Percentiles rank a stretch among this genome's conserved stretches.
These are phyloP conservation scores for Brenthis daphne DNA, from an alignment of 2,888 invertebrate species.

Conservation along the genomic window DNA sequence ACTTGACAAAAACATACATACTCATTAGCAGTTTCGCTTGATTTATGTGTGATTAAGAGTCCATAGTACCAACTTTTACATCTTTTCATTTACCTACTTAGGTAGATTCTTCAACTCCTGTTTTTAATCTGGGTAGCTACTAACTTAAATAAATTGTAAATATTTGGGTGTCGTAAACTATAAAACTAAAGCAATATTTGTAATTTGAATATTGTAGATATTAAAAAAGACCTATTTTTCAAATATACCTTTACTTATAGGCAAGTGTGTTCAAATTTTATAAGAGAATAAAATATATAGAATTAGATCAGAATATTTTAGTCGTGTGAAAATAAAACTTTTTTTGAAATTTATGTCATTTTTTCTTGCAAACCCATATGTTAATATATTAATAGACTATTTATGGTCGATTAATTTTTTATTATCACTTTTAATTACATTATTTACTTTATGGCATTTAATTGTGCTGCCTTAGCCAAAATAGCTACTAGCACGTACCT, in stretches of 20 bases:
- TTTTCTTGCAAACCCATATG: slow-evolving; percentile 6
- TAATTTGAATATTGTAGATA: slow-evolving; percentile 25
- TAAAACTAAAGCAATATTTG: slow-evolving; percentile 35
- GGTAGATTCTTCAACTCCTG: too few relatives aligned
- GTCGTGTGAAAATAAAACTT: slow-evolving; percentile 33
- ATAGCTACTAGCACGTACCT: too few relatives aligned
- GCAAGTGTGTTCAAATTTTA: slow-evolving; percentile 44
- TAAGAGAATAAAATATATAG: slow-evolving; percentile 33
- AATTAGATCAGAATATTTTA: slow-evolving; percentile 26
- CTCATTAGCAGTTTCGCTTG: too few relatives aligned
- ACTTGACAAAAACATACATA: too few relatives aligned
- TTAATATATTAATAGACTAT: not conserved
- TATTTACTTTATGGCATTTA: too few relatives aligned
- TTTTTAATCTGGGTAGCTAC: not conserved
- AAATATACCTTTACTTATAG: slow-evolving; percentile 34
- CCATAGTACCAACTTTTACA: too few relatives aligned
- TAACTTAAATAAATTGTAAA: not conserved
- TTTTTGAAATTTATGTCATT: slow-evolving; percentile 22
- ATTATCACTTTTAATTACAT: too few relatives aligned
- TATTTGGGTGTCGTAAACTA: not conserved
- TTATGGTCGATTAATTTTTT: too few relatives aligned
- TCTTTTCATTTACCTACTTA: too few relatives aligned
- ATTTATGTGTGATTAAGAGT: too few relatives aligned
- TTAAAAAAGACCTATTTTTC: slow-evolving; percentile 38
- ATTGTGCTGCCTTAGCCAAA: too few relatives aligned